Base-by-base conservation (phyloP, 2,888 invertebrate species). In the Hyles lineata region DNA sequence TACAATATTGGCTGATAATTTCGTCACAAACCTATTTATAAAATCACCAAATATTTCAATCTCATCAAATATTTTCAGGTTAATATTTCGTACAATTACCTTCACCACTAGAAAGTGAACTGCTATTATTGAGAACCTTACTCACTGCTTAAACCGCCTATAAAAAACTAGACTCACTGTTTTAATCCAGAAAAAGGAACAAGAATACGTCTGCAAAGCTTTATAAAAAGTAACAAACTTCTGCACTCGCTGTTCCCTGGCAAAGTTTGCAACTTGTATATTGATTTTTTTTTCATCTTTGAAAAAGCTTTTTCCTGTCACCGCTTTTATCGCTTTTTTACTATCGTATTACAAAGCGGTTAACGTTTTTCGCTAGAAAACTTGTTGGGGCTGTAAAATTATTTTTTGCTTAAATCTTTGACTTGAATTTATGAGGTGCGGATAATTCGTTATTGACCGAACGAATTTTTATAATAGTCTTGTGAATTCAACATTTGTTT, bases 291-390 rank as follows among this genome's bases (percentile, higher is more conserved):
- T 29, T 62, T 23, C 23, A n/a, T 8, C 29, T 0, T 43, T 43
- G 43, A 32, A 35, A 72, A 72, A 72, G 72, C 72, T 58, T 72
- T 72, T 72, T 43, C 72, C 63, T 58, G 72, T 67, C 32, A 62
- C 52, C 71, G 21, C 35, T 58, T 63, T 32, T 35, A 58, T 29
- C n/a, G 21, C 62, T 23, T 50, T 58, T 71, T 55, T 62, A 25
- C 32, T 71, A 62, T 63, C 21, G 43, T 43, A 23, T 43, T 43
- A 62, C 11, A 43, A 23, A 67, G 23, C 23, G 23, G 21, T 67
- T 50, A 50, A 50, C 23, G 11, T 23, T 67, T 67, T 43, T 43
- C 25, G 43, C 23, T 23, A 15, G 50, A 15, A 23, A 50, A 50
- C 63, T 11, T 5, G 67, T 50, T 35, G 17, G 15, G 17, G 67